phyloP scores from a whole-genome alignment of 2,797 vertebrate species.

The Tragelaphus eurycerus region DNA sequence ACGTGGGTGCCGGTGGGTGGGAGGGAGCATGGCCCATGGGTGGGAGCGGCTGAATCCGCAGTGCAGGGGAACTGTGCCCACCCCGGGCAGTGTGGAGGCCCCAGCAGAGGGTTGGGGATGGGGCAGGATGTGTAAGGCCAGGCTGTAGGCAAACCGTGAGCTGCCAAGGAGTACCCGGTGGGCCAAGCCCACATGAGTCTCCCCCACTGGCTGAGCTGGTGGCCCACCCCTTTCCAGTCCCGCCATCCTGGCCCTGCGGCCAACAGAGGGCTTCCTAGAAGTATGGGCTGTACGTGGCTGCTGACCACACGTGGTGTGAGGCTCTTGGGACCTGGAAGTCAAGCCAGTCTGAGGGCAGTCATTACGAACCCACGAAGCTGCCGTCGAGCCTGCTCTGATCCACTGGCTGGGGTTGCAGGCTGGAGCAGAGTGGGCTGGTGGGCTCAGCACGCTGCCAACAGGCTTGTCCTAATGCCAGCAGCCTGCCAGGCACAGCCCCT shows the following conservation, averaged over 20 bases:
- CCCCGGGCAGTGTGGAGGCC: rapidly evolving
- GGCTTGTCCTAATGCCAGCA: rapidly evolving
- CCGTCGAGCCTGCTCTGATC: background rate
- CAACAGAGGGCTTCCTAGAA: background rate
- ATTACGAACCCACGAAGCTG: background rate
- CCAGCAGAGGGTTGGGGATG: rapidly evolving
- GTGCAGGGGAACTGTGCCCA: rapidly evolving
- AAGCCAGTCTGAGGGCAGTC: background rate
- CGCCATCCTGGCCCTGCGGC: background rate
- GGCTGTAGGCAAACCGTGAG: background rate
- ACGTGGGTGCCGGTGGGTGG: background rate
- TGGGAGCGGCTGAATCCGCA: rapidly evolving
- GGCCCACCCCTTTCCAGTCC: background rate
- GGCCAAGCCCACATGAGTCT: background rate
- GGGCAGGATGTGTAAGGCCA: rapidly evolving
- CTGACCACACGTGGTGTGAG: background rate
- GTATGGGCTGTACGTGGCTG: background rate
- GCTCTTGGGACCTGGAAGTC: background rate
- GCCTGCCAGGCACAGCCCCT: background rate
- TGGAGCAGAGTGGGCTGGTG: background rate
- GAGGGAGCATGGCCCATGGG: rapidly evolving
- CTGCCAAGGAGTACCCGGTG: rapidly evolving
- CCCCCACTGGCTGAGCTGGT: background rate
- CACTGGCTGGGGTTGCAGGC: background rate
- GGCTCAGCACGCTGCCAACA: rapidly evolving